A percentile compares a stretch with the other conserved stretches of the same genome.
These are phyloP conservation scores for Euclidia mi DNA, from an alignment of 2,888 invertebrate genomes.

Conservation along the genomic window DNA sequence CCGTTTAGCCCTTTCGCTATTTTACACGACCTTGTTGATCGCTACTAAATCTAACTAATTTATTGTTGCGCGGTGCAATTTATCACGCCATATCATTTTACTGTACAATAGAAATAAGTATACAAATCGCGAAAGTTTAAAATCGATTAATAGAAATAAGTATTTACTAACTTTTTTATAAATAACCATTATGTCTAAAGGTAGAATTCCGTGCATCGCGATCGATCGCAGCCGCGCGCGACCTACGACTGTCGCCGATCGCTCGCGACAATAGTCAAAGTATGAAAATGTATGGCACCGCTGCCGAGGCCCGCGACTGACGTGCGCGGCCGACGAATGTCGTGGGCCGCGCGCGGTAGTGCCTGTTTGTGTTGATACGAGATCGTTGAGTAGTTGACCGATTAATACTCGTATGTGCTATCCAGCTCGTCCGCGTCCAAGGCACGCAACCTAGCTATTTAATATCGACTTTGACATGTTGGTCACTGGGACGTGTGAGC, in stretches of 20 bases:
- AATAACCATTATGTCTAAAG: background rate
- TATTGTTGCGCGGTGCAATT: conserved; percentile 11
- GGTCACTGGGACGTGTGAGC: conserved; percentile 34
- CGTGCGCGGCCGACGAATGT: conserved; percentile 47
- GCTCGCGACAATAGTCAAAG: no score
- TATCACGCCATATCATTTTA: background rate
- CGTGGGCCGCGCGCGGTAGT: conserved; percentile 30
- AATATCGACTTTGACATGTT: conserved; percentile 43
- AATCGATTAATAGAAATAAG: no score
- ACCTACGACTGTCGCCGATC: no score
- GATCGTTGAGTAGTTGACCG: conserved; percentile 32
- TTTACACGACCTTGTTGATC: conserved; percentile 51
- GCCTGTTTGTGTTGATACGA: conserved; percentile 20
- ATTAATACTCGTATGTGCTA: conserved; percentile 34
- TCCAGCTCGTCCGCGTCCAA: conserved; percentile 24
- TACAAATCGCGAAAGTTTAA: no score
- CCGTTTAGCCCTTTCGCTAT: conserved; percentile 60
- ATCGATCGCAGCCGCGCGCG: no score
- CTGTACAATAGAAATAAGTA: no score
- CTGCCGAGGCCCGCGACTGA: conserved; percentile 53
- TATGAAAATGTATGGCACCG: conserved; percentile 57
- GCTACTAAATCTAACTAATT: conserved; percentile 40
- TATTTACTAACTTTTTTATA: no score
- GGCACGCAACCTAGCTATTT: conserved; percentile 36
- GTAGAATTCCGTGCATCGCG: no score